These are phyloP conservation scores for Eupsilia transversa DNA, from an alignment of 2,888 invertebrate genomes.

Conservation along the genomic window DNA sequence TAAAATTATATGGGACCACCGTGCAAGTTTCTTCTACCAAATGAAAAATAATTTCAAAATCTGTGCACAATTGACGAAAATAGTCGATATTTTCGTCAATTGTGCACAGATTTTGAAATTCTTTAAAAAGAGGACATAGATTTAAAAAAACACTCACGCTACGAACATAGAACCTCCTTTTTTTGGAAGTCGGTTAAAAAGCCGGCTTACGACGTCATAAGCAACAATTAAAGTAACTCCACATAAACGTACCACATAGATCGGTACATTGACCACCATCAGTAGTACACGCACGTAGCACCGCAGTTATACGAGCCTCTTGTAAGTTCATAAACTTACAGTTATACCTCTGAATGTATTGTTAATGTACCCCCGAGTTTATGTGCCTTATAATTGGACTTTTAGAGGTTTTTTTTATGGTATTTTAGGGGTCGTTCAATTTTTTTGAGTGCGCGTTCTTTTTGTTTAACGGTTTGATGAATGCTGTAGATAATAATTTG, in stretches of 20 bases:
- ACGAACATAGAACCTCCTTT: too few relatives aligned
- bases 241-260: conserved; percentile 6
- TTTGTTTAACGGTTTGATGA: background rate
- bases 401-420: conserved; percentile 42
- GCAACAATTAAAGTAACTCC: conserved; percentile 48
- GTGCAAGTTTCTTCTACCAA: too few relatives aligned
- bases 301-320: conserved; percentile 49
- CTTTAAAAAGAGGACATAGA: too few relatives aligned
- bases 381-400: conserved; percentile 57
- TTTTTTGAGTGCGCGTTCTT: background rate
- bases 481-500: too few relatives aligned
- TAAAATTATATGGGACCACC: too few relatives aligned
- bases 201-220: background rate
- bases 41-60: too few relatives aligned
- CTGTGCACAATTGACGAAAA: too few relatives aligned
- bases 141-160: too few relatives aligned
- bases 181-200: background rate
- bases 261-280: conserved; percentile 26
- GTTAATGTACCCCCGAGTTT: conserved; percentile 61
- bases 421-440: background rate
- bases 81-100: too few relatives aligned
- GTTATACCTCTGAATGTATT: conserved; percentile 61
- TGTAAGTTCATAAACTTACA: conserved; percentile 57
- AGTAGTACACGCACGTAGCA: conserved; percentile 36
- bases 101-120: too few relatives aligned